A percentile compares a stretch with the other conserved stretches of the same genome.
These are phyloP conservation scores for Kuschelorhynchus macadamiae DNA, from an alignment of 2,888 invertebrate species.

Conservation along the genomic window DNA sequence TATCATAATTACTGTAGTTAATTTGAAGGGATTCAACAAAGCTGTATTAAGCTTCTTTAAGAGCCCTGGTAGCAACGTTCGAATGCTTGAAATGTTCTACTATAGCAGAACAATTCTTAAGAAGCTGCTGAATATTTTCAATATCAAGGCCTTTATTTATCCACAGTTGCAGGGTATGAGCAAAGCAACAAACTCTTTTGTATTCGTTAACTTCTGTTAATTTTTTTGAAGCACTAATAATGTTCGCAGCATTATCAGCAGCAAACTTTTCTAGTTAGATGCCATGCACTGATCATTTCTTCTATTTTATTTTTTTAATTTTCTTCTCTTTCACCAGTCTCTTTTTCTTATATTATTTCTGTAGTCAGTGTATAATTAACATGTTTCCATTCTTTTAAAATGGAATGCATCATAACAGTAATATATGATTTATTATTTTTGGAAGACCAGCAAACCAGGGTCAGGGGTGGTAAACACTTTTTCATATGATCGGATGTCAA, in stretches of 20 bases:
- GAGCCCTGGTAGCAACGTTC: constrained; percentile 39
- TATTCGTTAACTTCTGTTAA: neutral
- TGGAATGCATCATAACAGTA: constrained; percentile 45
- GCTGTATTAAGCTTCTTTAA: constrained; percentile 40
- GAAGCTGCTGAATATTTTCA: constrained; percentile 11
- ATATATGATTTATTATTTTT: constrained; percentile 47
- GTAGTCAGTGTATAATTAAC: constrained; percentile 36
- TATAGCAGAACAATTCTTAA: constrained; percentile 35
- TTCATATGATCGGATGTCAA: no score
- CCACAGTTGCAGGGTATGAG: constrained; percentile 51
- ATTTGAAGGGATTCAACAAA: constrained; percentile 38
- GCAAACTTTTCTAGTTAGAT: neutral
- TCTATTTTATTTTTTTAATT: neutral
- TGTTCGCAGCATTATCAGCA: constrained; percentile 53
- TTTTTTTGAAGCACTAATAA: constrained; percentile 33
- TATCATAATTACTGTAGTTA: constrained; percentile 42
- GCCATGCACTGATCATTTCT: neutral
- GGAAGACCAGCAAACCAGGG: no score
- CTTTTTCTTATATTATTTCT: constrained; percentile 37
- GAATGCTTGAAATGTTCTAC: constrained; percentile 53
- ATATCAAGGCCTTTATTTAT: constrained; percentile 33
- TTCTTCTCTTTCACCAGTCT: constrained; percentile 39
- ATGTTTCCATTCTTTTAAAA: constrained; percentile 38
- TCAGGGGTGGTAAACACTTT: no score
- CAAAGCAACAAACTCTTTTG: constrained; percentile 49